Percentiles rank a stretch among this genome's conserved stretches.
Evolutionary conservation across 2,888 invertebrate species (phyloP).

Genomic region (Apoda limacodes): DNA sequence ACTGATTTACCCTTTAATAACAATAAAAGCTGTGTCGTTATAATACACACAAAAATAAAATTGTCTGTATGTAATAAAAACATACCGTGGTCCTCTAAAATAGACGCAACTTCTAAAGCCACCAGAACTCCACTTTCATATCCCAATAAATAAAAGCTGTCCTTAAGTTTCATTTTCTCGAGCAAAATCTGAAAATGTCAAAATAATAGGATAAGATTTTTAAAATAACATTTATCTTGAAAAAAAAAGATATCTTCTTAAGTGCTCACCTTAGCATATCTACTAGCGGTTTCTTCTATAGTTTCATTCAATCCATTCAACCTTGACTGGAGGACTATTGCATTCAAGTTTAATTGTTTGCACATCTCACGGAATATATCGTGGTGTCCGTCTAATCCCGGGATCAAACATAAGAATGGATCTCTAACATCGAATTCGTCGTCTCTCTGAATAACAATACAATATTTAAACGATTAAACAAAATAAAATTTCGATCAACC

Average conservation of each 20-base stretch:
- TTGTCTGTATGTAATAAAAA: neutral
- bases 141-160: constrained; percentile 34
- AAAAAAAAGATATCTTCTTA: neutral
- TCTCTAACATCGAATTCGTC: constrained; percentile 28
- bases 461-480: constrained; percentile 4
- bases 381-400: constrained; percentile 36
- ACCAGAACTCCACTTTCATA: constrained; percentile 36
- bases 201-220: neutral
- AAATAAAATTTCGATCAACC: constrained; percentile 1
- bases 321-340: constrained; percentile 30
- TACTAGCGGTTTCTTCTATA: constrained; percentile 25
- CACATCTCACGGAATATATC: constrained; percentile 27
- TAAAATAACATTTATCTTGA: neutral
- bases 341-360: constrained; percentile 31
- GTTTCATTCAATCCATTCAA: constrained; percentile 24
- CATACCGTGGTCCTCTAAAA: constrained; percentile 40
- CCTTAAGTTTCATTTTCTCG: constrained; percentile 22
- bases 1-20: neutral
- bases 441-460: constrained; percentile 23
- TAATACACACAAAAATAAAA: too few species aligned
- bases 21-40: neutral
- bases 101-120: constrained; percentile 35
- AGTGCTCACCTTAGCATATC: constrained; percentile 24
- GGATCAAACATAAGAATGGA: constrained; percentile 31
- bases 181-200: constrained; percentile 27